Conservation (phyloP, 2,113 vertebrate species). For the Dicrurus megarhynchus region DNA sequence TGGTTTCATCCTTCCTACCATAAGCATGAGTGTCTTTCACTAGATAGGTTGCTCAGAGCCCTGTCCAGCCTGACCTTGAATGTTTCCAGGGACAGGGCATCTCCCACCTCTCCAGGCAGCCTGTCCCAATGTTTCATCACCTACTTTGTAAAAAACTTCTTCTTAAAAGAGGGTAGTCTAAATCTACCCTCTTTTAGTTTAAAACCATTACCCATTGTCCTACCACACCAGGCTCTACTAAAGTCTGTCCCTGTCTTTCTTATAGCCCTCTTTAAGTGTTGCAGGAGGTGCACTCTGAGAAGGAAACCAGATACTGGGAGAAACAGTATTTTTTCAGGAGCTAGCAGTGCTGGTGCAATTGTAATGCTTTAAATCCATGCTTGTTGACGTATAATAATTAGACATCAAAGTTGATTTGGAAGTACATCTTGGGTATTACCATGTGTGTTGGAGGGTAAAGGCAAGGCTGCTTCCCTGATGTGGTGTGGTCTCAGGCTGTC, state of each 20-base stretch:
- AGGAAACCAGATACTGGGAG: background rate
- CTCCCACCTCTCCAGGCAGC: background rate
- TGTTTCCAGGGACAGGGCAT: background rate
- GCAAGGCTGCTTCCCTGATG: background rate
- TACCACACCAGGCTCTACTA: rapidly evolving
- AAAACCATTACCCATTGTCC: background rate
- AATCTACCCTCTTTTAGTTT: background rate
- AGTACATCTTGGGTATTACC: background rate
- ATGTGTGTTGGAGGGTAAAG: background rate
- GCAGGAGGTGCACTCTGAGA: background rate
- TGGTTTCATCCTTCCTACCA: background rate
- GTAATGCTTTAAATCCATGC: background rate
- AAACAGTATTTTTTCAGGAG: background rate
- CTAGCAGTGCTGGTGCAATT: background rate
- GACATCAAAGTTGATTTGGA: background rate
- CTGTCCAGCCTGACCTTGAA: background rate
- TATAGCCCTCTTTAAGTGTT: background rate
- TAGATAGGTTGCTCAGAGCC: background rate
- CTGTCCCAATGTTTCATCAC: background rate
- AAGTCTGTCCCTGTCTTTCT: background rate
- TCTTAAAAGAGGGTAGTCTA: background rate
- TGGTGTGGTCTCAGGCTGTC: background rate
- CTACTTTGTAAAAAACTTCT: background rate
- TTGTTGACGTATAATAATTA: background rate
- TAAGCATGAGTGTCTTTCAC: too few species aligned